Conservation (phyloP, 2,113 vertebrate genomes). For the Eidolon helvum region DNA sequence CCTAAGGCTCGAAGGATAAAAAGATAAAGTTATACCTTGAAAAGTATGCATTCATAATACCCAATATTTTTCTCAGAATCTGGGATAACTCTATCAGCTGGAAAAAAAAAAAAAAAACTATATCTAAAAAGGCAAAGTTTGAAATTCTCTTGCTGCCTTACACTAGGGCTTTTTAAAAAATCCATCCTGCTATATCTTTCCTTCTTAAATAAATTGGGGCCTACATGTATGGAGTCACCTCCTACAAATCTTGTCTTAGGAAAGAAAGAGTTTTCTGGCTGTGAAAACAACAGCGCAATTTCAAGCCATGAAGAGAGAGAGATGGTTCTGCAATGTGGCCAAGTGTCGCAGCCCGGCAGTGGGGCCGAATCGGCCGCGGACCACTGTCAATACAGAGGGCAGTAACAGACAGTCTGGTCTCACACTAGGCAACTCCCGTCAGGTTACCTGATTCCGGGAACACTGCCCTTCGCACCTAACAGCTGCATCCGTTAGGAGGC, state of each 20-base stretch:
- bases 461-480: slow-evolving; percentile 31
- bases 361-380: neutral
- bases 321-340: neutral
- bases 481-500: neutral
- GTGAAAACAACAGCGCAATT: neutral
- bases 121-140: neutral
- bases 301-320: neutral
- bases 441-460: neutral
- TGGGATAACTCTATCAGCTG: neutral
- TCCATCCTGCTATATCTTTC: neutral
- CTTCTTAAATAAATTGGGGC: neutral
- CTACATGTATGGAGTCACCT: neutral
- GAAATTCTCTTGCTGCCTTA: neutral
- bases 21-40: neutral
- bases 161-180: neutral
- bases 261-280: neutral
- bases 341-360: neutral
- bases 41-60: neutral
- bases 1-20: neutral
- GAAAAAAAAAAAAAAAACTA: neutral
- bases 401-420: neutral
- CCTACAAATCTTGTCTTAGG: neutral
- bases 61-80: neutral
- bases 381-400: neutral
- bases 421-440: neutral